Evolutionary conservation across 2,888 invertebrate species (phyloP), one percentile per base, ranked within the genome.

Genomic region (Patella depressa): DNA sequence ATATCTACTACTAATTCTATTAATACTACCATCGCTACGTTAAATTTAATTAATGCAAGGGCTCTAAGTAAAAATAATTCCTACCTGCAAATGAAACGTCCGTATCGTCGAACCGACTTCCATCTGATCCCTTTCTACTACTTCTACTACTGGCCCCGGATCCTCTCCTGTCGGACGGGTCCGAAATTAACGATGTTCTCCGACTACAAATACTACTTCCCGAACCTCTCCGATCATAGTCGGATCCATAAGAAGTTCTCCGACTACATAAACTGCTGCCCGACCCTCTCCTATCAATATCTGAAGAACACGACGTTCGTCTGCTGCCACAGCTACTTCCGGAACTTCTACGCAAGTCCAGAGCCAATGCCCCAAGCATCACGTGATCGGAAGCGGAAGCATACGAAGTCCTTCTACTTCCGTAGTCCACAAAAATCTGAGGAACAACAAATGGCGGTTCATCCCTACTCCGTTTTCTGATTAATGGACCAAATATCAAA

Each of bases 361-460:
- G 82, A 55, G 80, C 81, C 3, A 83, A 80, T 29, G 79, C 83
- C 1, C 82, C 81, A 2, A 80, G 75, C 81, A 81, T 82, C 75
- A 82, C 77, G 78, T 80, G 80, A 53, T 81, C 80, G 0, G 82
- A 81, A 15, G 81, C 87, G 0, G 89, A 89, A 11, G 87, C 87
- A 73, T 87, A 88, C 3, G 88, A 88, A 29, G 87, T 87, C 76
- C 88, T 78, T 81, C 89, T 83, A 80, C 88, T 88, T 19, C 89
- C 89, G 74, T 89, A 89, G 82, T 89, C 89, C 34, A 89, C 89
- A 80, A 88, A 88, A 29, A 89, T 89, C 79, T 88, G 89, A 59
- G 89, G 89, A 65, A 89, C 89, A 73, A 88, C 87, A 82, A 88
- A 87, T 71, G 86, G 85, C n/a, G 87, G 84, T 73, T 89, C 87